phyloP scores from a whole-genome alignment of 64 coral and sea anemone species.

The Trachythela sp. region DNA sequence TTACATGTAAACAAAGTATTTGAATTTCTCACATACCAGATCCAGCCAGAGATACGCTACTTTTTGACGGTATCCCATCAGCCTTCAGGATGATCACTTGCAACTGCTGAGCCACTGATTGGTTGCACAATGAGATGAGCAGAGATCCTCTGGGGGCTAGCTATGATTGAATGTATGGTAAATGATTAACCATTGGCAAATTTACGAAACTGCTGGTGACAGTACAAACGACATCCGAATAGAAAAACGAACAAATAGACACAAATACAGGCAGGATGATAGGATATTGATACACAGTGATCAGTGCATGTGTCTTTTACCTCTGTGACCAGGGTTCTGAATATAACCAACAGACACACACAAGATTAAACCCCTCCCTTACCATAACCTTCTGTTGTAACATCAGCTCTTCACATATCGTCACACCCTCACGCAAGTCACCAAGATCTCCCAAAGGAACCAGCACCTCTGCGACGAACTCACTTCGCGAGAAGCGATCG shows the following conservation, averaged over 20 bases:
- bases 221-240: no score
- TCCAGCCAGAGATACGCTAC: conserved; percentile 18
- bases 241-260: no score
- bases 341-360: no score
- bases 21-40: no score
- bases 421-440: neutral
- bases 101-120: conserved; percentile 56
- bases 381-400: conserved; percentile 13
- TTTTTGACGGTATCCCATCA: conserved; percentile 45
- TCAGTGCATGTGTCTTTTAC: no score
- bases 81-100: conserved; percentile 80
- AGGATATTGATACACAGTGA: no score
- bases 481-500: neutral
- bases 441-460: conserved; percentile 1
- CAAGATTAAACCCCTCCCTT: no score
- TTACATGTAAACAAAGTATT: no score
- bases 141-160: conserved; percentile 55
- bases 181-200: neutral
- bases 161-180: conserved; percentile 38
- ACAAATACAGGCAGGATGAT: no score
- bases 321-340: no score
- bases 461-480: conserved; percentile 8
- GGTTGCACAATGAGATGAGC: conserved; percentile 67
- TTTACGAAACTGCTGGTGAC: no score
- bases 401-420: neutral